phyloP scores from a whole-genome alignment of 1,140 invertebrate genomes.

The Araneus ventricosus region DNA sequence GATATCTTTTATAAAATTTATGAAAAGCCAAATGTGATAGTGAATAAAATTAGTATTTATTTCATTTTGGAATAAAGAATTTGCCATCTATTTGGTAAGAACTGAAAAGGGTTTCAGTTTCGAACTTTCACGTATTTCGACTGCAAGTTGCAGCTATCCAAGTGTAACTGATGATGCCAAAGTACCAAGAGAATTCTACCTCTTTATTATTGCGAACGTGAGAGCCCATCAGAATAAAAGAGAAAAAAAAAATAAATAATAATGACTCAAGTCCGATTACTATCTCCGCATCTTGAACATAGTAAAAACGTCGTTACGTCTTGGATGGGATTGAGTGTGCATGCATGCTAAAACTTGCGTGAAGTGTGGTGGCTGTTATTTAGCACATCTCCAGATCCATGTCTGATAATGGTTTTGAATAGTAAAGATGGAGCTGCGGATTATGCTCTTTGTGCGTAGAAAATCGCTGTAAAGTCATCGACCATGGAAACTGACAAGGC shows the following conservation, averaged over 20 bases:
- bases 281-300: background rate
- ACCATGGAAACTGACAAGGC: background rate
- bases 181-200: background rate
- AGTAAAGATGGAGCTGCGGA: background rate
- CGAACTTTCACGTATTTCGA: background rate
- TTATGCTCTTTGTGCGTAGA: background rate
- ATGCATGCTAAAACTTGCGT: conserved; percentile 23
- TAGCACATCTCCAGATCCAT: background rate
- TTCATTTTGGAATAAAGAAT: too few relatives aligned
- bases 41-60: too few relatives aligned
- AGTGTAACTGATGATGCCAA: conserved; percentile 41
- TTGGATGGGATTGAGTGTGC: background rate
- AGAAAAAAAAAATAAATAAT: background rate
- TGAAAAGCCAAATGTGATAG: too few relatives aligned
- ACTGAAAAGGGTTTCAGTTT: background rate
- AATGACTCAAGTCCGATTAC: background rate
- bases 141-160: conserved; percentile 12
- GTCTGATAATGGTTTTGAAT: background rate
- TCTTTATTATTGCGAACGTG: conserved; percentile 14
- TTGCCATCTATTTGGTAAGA: too few relatives aligned
- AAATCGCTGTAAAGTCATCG: background rate
- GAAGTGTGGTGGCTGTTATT: conserved; percentile 10
- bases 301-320: background rate
- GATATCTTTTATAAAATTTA: too few relatives aligned
- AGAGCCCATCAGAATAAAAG: conserved; percentile 1